Base-by-base conservation (phyloP, 2,797 vertebrate species). In the Gymnopithys bicolor region DNA sequence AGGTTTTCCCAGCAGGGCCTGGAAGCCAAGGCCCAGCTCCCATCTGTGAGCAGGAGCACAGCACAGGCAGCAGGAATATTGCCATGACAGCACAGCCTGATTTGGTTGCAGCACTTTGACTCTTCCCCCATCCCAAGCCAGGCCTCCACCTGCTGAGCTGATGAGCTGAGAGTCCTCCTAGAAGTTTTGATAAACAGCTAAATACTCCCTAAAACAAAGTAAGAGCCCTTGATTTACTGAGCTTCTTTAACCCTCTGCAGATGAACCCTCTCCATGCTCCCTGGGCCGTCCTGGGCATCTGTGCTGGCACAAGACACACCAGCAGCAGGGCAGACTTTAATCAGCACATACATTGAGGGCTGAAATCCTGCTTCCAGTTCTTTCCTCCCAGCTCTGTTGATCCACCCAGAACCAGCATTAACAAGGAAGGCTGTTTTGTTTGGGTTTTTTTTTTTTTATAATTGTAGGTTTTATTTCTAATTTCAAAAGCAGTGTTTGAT, bases 401-500 rank as follows among this genome's bases (percentile, higher is more conserved):
- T 58, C 60, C 81, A 70, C 25, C 21, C 70, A 67, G 59, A 92
- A 71, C 19, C 27, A 62, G 21, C 56, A 28, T 56, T 73, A 90
- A 83, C 27, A 30, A 22, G 60, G 11, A 43, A 67, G 59, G 10
- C 19, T 76, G 58, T n/a, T 64, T 33, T 67, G 63, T 45, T 27
- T 59, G 78, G 37, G 37, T 37, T 37, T 37, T 11, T 11, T 37
- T 18, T 60, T 28, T 45, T 32, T 32, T 87, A 82, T 82, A 93
- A 91, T 96, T 93, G 85, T 67, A 84, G 70, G 71, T 60, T 95
- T 90, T 85, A 89, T 74, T 95, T 90, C 80, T 13, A 19, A 70
- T 94, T 95, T 92, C 84, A 91, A 95, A 95, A 89, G 77, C 52
- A 7, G 56, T 1, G n/a, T 94, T 96, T 96, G 90, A 93, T 95